Percentiles rank a stretch among this genome's conserved stretches.
phyloP scores from a whole-genome alignment of 2,888 invertebrate species.

The Achlya flavicornis region DNA sequence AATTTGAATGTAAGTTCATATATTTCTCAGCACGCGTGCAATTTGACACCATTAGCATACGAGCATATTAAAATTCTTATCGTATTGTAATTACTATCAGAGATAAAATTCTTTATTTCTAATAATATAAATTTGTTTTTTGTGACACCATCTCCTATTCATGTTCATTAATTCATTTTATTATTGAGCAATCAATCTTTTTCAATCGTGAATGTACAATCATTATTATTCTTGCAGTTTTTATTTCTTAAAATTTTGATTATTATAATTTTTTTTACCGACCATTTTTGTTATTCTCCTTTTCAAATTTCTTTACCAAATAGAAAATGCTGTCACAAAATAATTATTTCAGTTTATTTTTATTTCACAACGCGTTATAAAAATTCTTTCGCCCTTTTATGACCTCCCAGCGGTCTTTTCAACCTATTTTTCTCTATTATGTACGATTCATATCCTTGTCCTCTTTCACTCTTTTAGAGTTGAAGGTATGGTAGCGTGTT shows the following conservation, averaged over 20 bases:
- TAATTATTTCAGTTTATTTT: slow-evolving; percentile 52
- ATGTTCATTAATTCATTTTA: slow-evolving; percentile 29
- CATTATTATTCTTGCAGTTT: slow-evolving; percentile 13
- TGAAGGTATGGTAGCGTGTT: slow-evolving; percentile 47
- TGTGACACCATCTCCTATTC: slow-evolving; percentile 60
- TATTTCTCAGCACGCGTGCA: slow-evolving; percentile 74
- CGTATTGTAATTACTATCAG: slow-evolving; percentile 54
- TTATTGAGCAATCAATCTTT: slow-evolving; percentile 63
- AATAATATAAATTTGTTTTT: slow-evolving; percentile 60
- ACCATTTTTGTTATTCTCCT: background rate
- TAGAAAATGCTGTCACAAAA: slow-evolving; percentile 64
- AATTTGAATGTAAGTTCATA: slow-evolving; percentile 30
- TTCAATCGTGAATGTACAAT: slow-evolving; percentile 5
- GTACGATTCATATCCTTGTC: slow-evolving; percentile 27
- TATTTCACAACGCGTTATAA: slow-evolving; percentile 80
- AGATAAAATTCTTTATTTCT: slow-evolving; percentile 71
- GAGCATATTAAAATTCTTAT: slow-evolving; percentile 71
- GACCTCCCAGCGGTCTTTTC: slow-evolving; percentile 47
- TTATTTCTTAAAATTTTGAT: background rate
- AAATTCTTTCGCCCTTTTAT: slow-evolving; percentile 67
- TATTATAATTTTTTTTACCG: background rate
- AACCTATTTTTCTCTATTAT: slow-evolving; percentile 37
- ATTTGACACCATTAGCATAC: slow-evolving; percentile 76
- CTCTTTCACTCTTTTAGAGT: slow-evolving; percentile 50
- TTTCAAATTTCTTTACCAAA: slow-evolving; percentile 16